Evolutionary conservation across 2,797 vertebrate species (phyloP).

Genomic region (Tragopan temminckii): DNA sequence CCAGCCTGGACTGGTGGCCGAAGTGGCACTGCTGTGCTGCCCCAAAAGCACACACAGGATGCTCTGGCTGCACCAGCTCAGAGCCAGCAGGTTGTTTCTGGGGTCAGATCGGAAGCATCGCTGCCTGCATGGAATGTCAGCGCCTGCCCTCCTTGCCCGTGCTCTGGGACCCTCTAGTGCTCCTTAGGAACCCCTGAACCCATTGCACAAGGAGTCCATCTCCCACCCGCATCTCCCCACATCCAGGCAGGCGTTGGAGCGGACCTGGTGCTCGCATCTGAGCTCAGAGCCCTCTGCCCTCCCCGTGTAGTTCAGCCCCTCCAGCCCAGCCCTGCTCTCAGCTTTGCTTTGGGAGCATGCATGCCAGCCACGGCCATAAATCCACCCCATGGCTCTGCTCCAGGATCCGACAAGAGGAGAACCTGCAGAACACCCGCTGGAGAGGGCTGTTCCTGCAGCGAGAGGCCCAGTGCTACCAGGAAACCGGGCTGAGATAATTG

Average conservation of each 20-base stretch:
- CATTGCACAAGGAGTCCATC: background rate
- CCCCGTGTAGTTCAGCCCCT: accelerated
- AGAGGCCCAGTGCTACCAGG: background rate
- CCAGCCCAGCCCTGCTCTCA: background rate
- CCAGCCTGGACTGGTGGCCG: too few species aligned
- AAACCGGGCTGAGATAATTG: background rate
- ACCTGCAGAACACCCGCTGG: background rate
- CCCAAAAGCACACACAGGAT: accelerated
- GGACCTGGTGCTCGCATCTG: background rate
- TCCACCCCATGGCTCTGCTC: background rate
- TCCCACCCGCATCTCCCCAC: accelerated
- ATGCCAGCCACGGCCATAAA: background rate
- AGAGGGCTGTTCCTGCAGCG: background rate
- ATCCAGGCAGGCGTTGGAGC: accelerated
- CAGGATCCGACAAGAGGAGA: background rate
- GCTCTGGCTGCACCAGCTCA: background rate
- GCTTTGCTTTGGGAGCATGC: background rate
- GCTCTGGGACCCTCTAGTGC: accelerated
- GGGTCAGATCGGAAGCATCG: accelerated
- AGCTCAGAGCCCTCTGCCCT: too few species aligned
- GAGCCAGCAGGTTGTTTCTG: accelerated
- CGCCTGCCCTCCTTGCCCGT: background rate
- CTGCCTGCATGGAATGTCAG: background rate
- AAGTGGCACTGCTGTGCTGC: background rate
- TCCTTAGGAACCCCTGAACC: accelerated